Evolutionary conservation across 2,113 vertebrate species (phyloP).

Genomic region (Micronycteris hirsuta): DNA sequence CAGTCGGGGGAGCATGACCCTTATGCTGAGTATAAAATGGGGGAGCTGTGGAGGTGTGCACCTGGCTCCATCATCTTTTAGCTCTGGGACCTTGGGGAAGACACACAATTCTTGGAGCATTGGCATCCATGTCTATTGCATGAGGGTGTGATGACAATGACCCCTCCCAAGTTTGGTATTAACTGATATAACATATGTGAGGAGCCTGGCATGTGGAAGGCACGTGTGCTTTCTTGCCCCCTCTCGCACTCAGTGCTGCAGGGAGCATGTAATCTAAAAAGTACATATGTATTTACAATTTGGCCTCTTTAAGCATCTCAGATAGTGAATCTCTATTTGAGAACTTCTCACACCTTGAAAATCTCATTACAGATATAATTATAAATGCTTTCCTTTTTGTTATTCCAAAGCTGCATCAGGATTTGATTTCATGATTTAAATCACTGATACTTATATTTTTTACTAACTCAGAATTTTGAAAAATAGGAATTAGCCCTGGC

Average conservation of each 20-base stretch:
- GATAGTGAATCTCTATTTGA: not conserved
- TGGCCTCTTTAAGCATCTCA: slow-evolving; percentile 3
- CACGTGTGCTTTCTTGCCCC: not conserved
- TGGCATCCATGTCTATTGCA: not conserved
- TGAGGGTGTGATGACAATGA: not conserved
- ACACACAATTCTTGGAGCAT: not conserved
- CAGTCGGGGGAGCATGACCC: not conserved
- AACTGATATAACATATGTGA: not conserved
- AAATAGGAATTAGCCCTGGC: not conserved
- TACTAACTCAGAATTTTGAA: not conserved
- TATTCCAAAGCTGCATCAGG: not conserved
- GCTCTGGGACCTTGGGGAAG: not conserved
- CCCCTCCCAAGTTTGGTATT: not conserved
- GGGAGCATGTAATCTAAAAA: not conserved
- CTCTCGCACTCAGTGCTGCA: not conserved
- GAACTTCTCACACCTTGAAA: slow-evolving; percentile 10
- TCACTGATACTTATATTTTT: not conserved
- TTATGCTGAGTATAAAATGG: not conserved
- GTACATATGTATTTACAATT: not conserved
- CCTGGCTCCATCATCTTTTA: not conserved
- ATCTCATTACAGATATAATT: not conserved
- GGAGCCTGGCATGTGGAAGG: not conserved
- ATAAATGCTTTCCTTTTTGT: not conserved
- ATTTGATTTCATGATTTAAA: slow-evolving; percentile 37
- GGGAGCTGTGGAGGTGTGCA: not conserved